phyloP scores from a whole-genome alignment of 2,113 vertebrate genomes.

The Xiphophorus hellerii region DNA sequence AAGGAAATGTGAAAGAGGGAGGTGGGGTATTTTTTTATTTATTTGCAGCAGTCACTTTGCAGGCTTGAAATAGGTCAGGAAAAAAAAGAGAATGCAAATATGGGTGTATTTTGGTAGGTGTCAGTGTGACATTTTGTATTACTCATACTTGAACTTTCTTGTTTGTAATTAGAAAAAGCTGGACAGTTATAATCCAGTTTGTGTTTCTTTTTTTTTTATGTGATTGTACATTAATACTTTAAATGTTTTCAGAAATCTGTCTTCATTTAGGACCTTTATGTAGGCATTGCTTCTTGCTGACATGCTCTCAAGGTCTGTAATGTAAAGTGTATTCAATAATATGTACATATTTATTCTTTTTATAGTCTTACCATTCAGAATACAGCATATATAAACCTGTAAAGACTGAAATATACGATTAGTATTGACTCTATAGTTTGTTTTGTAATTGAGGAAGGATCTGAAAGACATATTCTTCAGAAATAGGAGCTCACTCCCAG shows the following conservation, averaged over 20 bases:
- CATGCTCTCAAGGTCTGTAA: background rate
- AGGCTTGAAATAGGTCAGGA: slow-evolving; percentile 39
- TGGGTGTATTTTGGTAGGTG: slow-evolving; percentile 6
- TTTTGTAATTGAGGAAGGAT: slow-evolving; percentile 35
- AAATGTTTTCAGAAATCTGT: background rate
- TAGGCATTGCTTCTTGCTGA: background rate
- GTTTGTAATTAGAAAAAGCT: background rate
- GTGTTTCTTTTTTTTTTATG: background rate
- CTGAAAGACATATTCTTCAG: slow-evolving; percentile 19
- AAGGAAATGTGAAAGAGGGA: background rate
- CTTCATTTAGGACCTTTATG: background rate
- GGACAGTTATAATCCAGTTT: background rate
- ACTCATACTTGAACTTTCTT: slow-evolving; percentile 4
- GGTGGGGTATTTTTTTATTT: slow-evolving; percentile 4
- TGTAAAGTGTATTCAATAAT: background rate
- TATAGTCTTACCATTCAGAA: background rate
- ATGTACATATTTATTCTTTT: background rate
- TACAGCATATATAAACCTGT: background rate
- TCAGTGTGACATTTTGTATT: slow-evolving; percentile 7
- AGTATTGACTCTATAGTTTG: background rate
- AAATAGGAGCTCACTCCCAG: slow-evolving; percentile 35
- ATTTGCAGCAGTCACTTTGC: slow-evolving; percentile 16
- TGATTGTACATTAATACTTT: background rate
- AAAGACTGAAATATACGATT: background rate
- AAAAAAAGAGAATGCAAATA: slow-evolving; percentile 19